These are phyloP conservation scores for Ypsolopha sequella DNA, from an alignment of 2,888 invertebrate species.

Conservation along the genomic window DNA sequence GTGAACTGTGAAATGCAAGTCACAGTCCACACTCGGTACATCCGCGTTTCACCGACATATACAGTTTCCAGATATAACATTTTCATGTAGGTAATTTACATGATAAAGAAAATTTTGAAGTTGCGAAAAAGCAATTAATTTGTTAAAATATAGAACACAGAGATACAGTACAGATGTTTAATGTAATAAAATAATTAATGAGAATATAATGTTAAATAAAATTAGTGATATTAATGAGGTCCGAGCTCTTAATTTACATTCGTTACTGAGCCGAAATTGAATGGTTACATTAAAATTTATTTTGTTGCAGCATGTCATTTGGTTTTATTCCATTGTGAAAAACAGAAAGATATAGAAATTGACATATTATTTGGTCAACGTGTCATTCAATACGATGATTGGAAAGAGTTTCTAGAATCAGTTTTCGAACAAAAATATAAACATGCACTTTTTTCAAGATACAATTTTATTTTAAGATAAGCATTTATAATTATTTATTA, in stretches of 20 bases:
- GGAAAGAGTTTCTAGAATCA: too few relatives aligned
- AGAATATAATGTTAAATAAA: conserved; percentile 18
- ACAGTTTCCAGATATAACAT: conserved; percentile 8
- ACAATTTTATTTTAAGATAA: too few relatives aligned
- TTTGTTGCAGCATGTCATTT: neutral
- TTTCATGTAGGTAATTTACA: neutral
- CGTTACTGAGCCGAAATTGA: conserved; percentile 19
- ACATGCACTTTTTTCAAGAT: neutral
- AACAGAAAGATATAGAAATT: too few relatives aligned
- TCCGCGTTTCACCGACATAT: too few relatives aligned
- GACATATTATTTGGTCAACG: too few relatives aligned
- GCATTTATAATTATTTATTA: too few relatives aligned
- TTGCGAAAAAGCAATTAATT: neutral
- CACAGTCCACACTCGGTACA: too few relatives aligned
- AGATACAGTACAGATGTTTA: neutral
- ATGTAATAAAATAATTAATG: neutral
- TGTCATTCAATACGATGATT: too few relatives aligned
- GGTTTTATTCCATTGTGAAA: neutral
- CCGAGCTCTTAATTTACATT: conserved; percentile 9
- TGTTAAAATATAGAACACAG: neutral
- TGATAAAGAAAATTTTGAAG: neutral
- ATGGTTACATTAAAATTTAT: conserved; percentile 12
- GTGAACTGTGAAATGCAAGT: too few relatives aligned
- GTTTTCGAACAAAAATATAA: neutral
- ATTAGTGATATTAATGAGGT: conserved; percentile 30